Evolutionary conservation across 2,888 invertebrate genomes (phyloP), one percentile per base, ranked within the genome.

Genomic region (Rosalia funebris): DNA sequence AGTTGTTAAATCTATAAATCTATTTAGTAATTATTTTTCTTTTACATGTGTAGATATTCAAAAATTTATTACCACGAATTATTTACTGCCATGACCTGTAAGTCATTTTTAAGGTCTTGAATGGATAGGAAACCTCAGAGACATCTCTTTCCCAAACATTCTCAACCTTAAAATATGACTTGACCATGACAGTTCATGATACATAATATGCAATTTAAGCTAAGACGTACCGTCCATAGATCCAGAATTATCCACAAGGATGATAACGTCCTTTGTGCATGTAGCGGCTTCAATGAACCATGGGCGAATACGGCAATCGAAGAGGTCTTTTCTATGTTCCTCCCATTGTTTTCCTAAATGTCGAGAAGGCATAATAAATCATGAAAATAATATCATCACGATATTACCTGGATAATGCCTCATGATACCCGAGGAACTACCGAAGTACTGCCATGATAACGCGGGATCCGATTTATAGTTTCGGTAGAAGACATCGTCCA

Each of bases 241-340:
- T 12, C 99, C 99, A 46, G 97, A 96, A 57, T 91, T 89, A 79
- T 99, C 99, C 63, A 99, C 85, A 54, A 99, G 84, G 60, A 99
- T 96, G 19, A 99, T 89, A 71, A 99, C 91, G 77, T 98, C 98
- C 83, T 99, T 99, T 5, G 98, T 96, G 74, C 96, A 96, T 0
- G 98, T 96, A 0, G 98, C 96, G 0, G 98, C 98, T 83, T 97
- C 95, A 67, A 98, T 96, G 79, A 96, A 99, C 97, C 97, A 98
- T 37, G 94, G 93, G 58, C 92, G 86, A 41, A 93, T 91, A 53
- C 98, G 87, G 75, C 96, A 97, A 80, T 99, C 98, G 81, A 95
- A 98, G 1, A 91, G 76, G 64, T 84, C 83, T 46, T 69, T 71
- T 41, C 83, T 80, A n/a, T 65, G 60, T 48, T 81, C 75, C 19